A percentile compares a stretch with the other conserved stretches of the same genome.
phyloP scores from a whole-genome alignment of 2,888 invertebrate genomes.

The Tortricodes alternella region DNA sequence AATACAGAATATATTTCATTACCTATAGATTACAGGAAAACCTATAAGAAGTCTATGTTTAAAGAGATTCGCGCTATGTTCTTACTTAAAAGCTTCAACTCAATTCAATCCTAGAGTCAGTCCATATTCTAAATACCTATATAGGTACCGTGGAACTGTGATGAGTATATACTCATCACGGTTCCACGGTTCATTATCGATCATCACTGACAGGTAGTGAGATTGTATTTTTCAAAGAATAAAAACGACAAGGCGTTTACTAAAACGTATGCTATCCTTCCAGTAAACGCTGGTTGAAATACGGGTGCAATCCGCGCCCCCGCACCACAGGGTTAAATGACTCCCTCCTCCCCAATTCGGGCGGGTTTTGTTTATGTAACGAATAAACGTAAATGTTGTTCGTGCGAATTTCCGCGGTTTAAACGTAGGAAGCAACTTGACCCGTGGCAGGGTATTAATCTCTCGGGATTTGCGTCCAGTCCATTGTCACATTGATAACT shows the following conservation, averaged over 20 bases:
- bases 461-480: slow-evolving; percentile 50
- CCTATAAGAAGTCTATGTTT: no score
- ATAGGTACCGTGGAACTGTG: no score
- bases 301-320: slow-evolving; percentile 46
- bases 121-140: no score
- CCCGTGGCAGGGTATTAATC: slow-evolving; percentile 46
- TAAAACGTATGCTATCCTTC: slow-evolving; percentile 43
- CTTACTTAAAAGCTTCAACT: no score
- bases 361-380: slow-evolving; percentile 48
- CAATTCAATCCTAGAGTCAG: no score
- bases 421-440: slow-evolving; percentile 27
- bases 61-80: no score
- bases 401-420: slow-evolving; percentile 23
- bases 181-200: no score
- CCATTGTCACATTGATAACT: slow-evolving; percentile 30
- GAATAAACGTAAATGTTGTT: slow-evolving; percentile 51
- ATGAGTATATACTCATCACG: no score
- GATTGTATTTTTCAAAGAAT: not conserved
- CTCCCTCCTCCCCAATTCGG: slow-evolving; percentile 52
- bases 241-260: not conserved
- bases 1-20: no score
- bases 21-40: no score
- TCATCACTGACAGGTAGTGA: no score
- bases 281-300: slow-evolving; percentile 45
- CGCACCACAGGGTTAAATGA: slow-evolving; percentile 53